Conservation (phyloP, 1,140 invertebrate genomes). For the Phocides pigmalion region DNA sequence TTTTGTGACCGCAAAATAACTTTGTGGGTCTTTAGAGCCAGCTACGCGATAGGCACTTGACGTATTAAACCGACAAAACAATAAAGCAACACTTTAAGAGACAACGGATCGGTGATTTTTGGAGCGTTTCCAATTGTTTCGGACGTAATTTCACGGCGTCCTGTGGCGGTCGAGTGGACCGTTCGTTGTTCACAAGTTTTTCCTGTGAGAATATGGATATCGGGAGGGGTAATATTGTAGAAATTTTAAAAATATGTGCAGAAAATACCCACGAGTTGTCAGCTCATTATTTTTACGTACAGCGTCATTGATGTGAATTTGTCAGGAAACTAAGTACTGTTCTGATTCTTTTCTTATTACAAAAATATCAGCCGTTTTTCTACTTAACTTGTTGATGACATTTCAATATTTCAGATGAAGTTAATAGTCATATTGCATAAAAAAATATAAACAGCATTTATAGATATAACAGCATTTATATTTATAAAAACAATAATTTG, state of each 20-base stretch:
- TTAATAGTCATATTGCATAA: no score
- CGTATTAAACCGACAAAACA: constrained; percentile 69
- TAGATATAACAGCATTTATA: no score
- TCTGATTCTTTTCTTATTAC: not conserved
- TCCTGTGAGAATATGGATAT: constrained; percentile 72
- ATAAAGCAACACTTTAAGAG: constrained; percentile 69
- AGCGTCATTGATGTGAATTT: not conserved
- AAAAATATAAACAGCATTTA: no score
- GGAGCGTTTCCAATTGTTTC: constrained; percentile 68
- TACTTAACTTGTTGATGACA: not conserved
- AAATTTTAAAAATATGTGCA: constrained; percentile 16
- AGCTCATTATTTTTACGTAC: constrained; percentile 14
- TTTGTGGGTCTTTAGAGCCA: constrained; percentile 24
- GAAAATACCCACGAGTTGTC: constrained; percentile 1
- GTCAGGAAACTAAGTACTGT: not conserved
- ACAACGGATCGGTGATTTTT: constrained; percentile 64
- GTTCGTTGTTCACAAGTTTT: constrained; percentile 48
- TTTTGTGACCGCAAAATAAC: not conserved
- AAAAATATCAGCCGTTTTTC: not conserved
- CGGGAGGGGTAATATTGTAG: constrained; percentile 13
- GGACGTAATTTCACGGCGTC: constrained; percentile 50
- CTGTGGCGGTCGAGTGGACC: constrained; percentile 45
- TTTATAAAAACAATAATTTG: no score
- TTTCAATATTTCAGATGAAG: no score
- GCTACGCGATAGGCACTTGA: constrained; percentile 71